These are phyloP conservation scores for Saimiri boliviensis DNA, from an alignment of 2,113 vertebrate genomes.

Conservation along the genomic window DNA sequence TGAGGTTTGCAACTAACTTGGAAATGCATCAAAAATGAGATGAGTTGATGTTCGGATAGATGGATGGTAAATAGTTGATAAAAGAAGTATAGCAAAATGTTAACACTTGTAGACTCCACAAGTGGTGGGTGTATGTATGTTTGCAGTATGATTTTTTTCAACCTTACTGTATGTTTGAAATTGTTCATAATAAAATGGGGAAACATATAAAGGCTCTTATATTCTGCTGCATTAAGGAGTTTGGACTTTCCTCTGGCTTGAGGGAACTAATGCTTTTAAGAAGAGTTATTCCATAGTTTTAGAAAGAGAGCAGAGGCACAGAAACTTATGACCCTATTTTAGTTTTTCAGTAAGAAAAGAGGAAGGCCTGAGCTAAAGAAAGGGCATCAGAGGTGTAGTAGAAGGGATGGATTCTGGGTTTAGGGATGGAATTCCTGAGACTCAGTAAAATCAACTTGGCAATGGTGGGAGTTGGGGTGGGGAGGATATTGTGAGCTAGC, in stretches of 20 bases:
- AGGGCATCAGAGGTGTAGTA: neutral
- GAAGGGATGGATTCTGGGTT: neutral
- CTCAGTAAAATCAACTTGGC: neutral
- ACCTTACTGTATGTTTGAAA: constrained; percentile 16
- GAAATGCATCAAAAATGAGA: neutral
- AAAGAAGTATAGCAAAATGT: neutral
- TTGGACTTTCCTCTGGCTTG: constrained; percentile 21
- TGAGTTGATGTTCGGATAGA: neutral
- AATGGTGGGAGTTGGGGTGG: neutral
- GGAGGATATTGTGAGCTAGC: neutral
- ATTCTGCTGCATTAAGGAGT: constrained; percentile 3
- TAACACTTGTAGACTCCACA: neutral
- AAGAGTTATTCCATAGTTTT: neutral
- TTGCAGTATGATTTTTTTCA: constrained; percentile 3
- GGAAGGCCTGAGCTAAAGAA: neutral
- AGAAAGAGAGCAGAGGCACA: neutral
- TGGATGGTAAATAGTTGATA: neutral
- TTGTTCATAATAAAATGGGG: constrained; percentile 23
- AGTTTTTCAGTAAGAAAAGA: neutral
- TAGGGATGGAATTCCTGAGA: neutral
- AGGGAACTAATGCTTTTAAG: constrained; percentile 33
- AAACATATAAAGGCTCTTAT: neutral
- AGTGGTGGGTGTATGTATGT: neutral
- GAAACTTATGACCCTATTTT: neutral
- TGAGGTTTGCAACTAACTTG: neutral